phyloP scores from a whole-genome alignment of 2,113 vertebrate species.

The Phalacrocorax aristotelis region DNA sequence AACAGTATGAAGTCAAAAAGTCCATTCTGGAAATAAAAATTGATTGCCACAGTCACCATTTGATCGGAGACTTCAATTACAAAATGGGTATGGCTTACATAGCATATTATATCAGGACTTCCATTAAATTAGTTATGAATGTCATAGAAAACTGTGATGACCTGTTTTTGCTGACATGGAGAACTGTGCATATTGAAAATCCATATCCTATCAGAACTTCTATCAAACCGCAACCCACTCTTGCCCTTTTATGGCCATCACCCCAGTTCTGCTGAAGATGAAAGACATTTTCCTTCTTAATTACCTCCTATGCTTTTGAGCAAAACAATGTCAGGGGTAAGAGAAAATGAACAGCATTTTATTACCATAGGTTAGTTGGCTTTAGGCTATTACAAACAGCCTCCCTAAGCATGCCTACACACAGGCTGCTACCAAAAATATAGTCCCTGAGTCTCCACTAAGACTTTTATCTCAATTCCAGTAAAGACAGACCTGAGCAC shows the following conservation, averaged over 20 bases:
- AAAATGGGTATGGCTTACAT: background rate
- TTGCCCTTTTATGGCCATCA: background rate
- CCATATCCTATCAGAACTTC: slow-evolving; percentile 8
- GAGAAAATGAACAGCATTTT: background rate
- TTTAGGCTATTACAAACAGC: background rate
- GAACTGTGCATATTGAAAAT: slow-evolving; percentile 36
- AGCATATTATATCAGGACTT: background rate
- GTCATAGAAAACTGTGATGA: slow-evolving; percentile 31
- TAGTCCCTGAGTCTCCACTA: background rate
- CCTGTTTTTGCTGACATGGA: slow-evolving; percentile 21
- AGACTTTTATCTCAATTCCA: background rate
- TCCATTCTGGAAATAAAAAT: slow-evolving; percentile 33
- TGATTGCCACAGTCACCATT: background rate
- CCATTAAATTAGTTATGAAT: slow-evolving; percentile 37
- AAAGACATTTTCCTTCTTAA: slow-evolving; percentile 33
- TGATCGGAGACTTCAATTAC: slow-evolving; percentile 19
- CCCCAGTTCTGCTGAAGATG: background rate
- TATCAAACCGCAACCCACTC: background rate
- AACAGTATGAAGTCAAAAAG: background rate
- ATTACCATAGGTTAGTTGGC: background rate
- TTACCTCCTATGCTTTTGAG: background rate
- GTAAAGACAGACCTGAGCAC: background rate
- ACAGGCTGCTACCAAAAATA: background rate
- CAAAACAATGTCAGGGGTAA: background rate
- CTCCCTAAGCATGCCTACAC: background rate